A percentile compares a stretch with the other conserved stretches of the same genome.
phyloP scores from a whole-genome alignment of 2,797 vertebrate species.

The Rhinophrynus dorsalis region DNA sequence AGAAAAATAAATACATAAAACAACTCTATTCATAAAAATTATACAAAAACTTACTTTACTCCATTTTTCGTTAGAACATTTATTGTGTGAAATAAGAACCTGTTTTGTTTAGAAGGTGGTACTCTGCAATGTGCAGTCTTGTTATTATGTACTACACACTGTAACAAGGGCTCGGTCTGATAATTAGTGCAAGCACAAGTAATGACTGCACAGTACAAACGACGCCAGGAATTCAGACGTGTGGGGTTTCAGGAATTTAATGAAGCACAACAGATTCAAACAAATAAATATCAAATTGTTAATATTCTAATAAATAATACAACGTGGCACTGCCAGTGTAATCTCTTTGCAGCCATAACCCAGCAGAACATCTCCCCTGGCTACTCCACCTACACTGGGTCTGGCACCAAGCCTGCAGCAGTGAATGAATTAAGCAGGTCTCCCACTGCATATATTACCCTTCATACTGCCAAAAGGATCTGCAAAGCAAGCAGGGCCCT shows the following conservation, averaged over 20 bases:
- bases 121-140: too few species aligned
- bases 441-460: background rate
- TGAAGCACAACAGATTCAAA: constrained; percentile 21
- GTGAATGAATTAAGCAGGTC: background rate
- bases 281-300: constrained; percentile 21
- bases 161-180: too few species aligned
- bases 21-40: too few species aligned
- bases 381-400: background rate
- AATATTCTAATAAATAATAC: constrained; percentile 13
- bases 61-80: too few species aligned
- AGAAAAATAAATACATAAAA: too few species aligned
- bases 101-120: too few species aligned
- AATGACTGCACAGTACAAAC: too few species aligned
- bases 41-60: too few species aligned
- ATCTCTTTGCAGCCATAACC: background rate
- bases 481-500: background rate
- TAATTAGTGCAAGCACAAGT: too few species aligned
- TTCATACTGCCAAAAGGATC: background rate
- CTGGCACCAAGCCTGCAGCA: too few species aligned
- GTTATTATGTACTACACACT: too few species aligned
- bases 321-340: background rate
- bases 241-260: constrained; percentile 21
- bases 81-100: too few species aligned
- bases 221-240: background rate
- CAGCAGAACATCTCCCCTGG: background rate